These are phyloP conservation scores for Toxotes lorentzi DNA, from an alignment of 2,797 vertebrate species.

Conservation along the genomic window DNA sequence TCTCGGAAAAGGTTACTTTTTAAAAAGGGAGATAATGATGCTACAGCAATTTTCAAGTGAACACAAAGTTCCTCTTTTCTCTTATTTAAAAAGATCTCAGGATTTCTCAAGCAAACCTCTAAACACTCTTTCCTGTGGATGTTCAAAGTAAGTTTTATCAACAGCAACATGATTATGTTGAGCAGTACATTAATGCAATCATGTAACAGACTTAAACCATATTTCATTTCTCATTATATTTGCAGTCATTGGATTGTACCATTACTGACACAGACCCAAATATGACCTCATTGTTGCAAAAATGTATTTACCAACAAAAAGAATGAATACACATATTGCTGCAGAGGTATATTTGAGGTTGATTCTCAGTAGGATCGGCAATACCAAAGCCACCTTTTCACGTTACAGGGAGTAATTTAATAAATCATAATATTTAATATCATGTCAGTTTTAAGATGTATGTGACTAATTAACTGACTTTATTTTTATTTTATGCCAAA, in stretches of 20 bases:
- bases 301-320: not conserved
- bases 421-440: not conserved
- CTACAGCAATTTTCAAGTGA: not conserved
- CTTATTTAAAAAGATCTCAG: not conserved
- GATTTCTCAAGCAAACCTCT: not conserved
- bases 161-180: not conserved
- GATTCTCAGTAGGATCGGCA: not conserved
- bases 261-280: not conserved
- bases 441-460: not conserved
- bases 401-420: not conserved
- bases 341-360: not conserved
- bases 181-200: not conserved
- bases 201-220: not conserved
- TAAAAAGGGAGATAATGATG: not conserved
- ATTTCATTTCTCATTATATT: not conserved
- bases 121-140: not conserved
- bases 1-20: conserved; percentile 10
- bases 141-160: not conserved
- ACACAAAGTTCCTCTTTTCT: not conserved
- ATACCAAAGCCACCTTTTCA: not conserved
- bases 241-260: not conserved
- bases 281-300: not conserved
- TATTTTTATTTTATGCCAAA: too few species aligned
- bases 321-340: not conserved
- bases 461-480: not conserved